Conservation (phyloP, 2,888 invertebrate genomes). For the Tineola bisselliella region DNA sequence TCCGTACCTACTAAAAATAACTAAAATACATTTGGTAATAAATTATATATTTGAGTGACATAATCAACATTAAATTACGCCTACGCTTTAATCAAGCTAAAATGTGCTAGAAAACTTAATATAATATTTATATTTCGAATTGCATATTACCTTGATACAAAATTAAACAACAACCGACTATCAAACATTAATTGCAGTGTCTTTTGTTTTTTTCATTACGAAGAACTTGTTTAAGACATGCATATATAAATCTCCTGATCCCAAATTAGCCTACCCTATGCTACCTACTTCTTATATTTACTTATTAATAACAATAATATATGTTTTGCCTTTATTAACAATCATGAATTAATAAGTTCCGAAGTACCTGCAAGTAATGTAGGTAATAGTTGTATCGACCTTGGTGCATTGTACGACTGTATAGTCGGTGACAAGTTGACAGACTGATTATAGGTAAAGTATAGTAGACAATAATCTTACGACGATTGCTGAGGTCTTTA, state of each 20-base stretch:
- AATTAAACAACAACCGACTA: no score
- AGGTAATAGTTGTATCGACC: not conserved
- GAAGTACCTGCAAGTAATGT: not conserved
- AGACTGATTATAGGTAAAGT: slow-evolving; percentile 1
- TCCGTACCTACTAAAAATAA: no score
- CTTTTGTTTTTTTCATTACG: no score
- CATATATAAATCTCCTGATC: no score
- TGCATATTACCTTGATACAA: not conserved
- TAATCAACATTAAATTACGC: not conserved
- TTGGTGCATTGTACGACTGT: not conserved
- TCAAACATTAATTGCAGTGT: no score
- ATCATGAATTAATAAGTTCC: not conserved
- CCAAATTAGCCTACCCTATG: no score
- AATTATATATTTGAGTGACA: no score
- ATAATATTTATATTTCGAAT: not conserved
- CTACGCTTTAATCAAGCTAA: not conserved
- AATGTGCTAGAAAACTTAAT: not conserved
- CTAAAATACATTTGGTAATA: no score
- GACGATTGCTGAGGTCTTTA: not conserved
- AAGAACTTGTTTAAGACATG: no score
- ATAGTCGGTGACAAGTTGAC: not conserved
- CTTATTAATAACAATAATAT: no score
- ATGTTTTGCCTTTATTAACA: not conserved
- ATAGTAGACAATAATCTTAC: not conserved
- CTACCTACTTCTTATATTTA: no score